A percentile compares a stretch with the other conserved stretches of the same genome.
Evolutionary conservation across 2,113 vertebrate genomes (phyloP).

Genomic region (Plecotus auritus): DNA sequence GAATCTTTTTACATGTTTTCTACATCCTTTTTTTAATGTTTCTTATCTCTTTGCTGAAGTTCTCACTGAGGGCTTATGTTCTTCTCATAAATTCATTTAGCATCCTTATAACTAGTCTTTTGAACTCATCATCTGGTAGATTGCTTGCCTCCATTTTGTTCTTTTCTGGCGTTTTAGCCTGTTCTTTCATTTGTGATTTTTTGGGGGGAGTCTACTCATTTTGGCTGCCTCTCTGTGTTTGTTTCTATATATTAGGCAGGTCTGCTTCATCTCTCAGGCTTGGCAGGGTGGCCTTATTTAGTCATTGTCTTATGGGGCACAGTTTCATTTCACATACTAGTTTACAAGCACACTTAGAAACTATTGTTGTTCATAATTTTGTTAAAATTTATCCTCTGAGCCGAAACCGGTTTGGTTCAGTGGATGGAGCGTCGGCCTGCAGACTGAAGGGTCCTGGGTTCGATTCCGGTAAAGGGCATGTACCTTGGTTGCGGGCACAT

Average conservation of each 20-base stretch:
- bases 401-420: too few relatives aligned
- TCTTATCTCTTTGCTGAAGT: not conserved
- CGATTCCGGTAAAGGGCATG: too few relatives aligned
- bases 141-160: not conserved
- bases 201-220: not conserved
- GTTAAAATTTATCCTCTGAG: not conserved
- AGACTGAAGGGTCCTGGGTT: too few relatives aligned
- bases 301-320: not conserved
- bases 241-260: not conserved
- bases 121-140: not conserved
- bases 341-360: not conserved
- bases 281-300: not conserved
- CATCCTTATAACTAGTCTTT: not conserved
- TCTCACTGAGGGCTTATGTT: not conserved
- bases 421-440: too few relatives aligned
- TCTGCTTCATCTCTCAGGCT: not conserved
- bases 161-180: not conserved
- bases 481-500: too few relatives aligned
- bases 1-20: not conserved
- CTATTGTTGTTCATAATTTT: not conserved
- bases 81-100: not conserved
- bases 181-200: not conserved
- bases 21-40: not conserved
- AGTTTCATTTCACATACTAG: not conserved
- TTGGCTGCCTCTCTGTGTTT: not conserved